phyloP scores from a whole-genome alignment of 2,888 invertebrate genomes.

The Chironomus tentans region DNA sequence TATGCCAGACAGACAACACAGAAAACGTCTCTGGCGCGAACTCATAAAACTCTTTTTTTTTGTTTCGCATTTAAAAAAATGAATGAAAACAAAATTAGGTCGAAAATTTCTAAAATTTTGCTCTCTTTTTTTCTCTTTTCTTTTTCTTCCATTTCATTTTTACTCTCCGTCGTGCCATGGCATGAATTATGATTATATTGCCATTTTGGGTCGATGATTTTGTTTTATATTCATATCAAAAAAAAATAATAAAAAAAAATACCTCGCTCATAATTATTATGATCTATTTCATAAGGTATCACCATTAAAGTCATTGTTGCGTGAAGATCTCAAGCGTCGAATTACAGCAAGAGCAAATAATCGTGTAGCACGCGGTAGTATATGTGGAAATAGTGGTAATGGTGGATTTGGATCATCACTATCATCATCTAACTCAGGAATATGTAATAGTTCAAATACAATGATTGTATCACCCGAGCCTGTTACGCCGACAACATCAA shows the following conservation, averaged over 20 bases:
- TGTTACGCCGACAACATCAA: slow-evolving; percentile 44
- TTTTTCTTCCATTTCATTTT: too few relatives aligned
- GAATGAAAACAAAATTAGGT: slow-evolving; percentile 5
- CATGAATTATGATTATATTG: background rate
- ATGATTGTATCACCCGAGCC: slow-evolving; percentile 45
- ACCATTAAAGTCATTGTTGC: slow-evolving; percentile 71
- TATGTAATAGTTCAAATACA: slow-evolving; percentile 39
- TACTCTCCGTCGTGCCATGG: background rate
- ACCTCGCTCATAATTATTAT: background rate
- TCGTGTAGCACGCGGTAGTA: slow-evolving; percentile 41
- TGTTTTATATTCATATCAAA: slow-evolving; percentile 5
- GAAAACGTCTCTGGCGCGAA: background rate
- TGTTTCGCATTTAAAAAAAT: background rate
- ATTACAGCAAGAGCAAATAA: slow-evolving; percentile 61
- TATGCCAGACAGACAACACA: background rate
- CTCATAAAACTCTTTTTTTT: background rate
- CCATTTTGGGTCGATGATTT: slow-evolving; percentile 6
- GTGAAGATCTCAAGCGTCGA: slow-evolving; percentile 75
- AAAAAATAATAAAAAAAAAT: background rate
- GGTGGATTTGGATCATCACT: slow-evolving; percentile 27
- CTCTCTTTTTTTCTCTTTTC: background rate
- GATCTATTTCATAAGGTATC: slow-evolving; percentile 46
- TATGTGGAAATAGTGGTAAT: slow-evolving; percentile 31
- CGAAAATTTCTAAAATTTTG: slow-evolving; percentile 15
- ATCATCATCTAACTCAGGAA: background rate